Base-by-base conservation (phyloP, 1,140 invertebrate species). In the Ladona fulva region DNA sequence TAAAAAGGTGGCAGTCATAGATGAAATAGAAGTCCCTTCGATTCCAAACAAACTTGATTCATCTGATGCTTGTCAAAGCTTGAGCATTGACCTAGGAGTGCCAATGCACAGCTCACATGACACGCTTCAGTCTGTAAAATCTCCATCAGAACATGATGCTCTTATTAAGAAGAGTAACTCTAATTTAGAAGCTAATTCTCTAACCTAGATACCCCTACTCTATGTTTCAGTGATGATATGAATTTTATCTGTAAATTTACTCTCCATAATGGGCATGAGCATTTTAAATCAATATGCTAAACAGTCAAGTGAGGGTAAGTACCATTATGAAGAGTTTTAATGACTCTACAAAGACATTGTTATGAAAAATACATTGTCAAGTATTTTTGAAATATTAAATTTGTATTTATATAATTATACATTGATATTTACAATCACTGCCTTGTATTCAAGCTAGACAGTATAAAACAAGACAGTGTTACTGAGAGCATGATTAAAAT, bases 71-170 rank as follows among this genome's bases (percentile, higher is more conserved):
- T 37, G 42, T 76, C 75, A 42, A 76, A 76, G 75, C 25, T 37
- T 76, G 19, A 76, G 75, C 75, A 76, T 76, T 76, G 75, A 76
- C n/a, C n/a, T 76, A 6, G 52, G 52, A 25, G 75, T 42, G 75
- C 25, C 75, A 12, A 37, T 42, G 75, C 25, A 37, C n/a, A 42
- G 75, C 25, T 76, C 75, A 8, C 75, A 76, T 42, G 75, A 76
- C 42, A 76, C 75, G 3, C 42, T 76, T n/a, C 75, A 76, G 11
- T 76, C 75, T 76, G 42, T 76, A 7, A 76, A 76, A 29, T 76
- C 75, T 11, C 75, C 75, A 19, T 76, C 75, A 1, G 75, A 76
- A 42, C 75, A 76, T n/a, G 75, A 76, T 29, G 75, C 75, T 42
- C 42, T 76, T n/a, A 76, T 76, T 16, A 76, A 76, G 19, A 76